Conservation (phyloP, 2,888 invertebrate species). For the Petrolisthes manimaculis region DNA sequence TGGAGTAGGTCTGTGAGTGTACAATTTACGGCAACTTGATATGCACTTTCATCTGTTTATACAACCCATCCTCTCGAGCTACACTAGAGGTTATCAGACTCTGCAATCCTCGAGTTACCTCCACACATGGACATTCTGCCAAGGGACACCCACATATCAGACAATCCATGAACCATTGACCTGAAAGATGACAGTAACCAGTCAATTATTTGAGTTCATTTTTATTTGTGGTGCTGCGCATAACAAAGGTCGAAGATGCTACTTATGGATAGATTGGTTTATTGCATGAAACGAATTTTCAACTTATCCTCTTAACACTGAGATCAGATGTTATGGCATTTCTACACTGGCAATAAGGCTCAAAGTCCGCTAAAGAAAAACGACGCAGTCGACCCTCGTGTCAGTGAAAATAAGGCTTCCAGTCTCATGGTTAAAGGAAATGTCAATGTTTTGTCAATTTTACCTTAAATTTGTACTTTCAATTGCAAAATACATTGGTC, state of each 20-base stretch:
- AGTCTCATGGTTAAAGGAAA: not conserved
- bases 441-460: not conserved
- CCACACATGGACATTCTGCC: constrained; percentile 11
- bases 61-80: not conserved
- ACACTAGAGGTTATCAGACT: constrained; percentile 16
- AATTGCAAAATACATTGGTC: not conserved
- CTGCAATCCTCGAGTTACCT: constrained; percentile 30
- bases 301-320: too few relatives aligned
- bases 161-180: constrained; percentile 5
- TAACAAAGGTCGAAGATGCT: too few relatives aligned
- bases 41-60: not conserved
- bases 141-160: constrained; percentile 14
- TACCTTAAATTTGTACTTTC: not conserved
- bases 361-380: too few relatives aligned
- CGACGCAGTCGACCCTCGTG: too few relatives aligned
- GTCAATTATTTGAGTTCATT: not conserved
- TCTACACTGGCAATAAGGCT: too few relatives aligned
- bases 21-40: constrained; percentile 21
- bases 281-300: too few relatives aligned
- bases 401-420: too few relatives aligned
- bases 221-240: not conserved
- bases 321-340: too few relatives aligned
- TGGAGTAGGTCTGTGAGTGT: constrained; percentile 31
- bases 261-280: too few relatives aligned
- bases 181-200: constrained; percentile 10